Conservation (phyloP, 2,888 invertebrate species). For the Himalopsyche kuldschensis region DNA sequence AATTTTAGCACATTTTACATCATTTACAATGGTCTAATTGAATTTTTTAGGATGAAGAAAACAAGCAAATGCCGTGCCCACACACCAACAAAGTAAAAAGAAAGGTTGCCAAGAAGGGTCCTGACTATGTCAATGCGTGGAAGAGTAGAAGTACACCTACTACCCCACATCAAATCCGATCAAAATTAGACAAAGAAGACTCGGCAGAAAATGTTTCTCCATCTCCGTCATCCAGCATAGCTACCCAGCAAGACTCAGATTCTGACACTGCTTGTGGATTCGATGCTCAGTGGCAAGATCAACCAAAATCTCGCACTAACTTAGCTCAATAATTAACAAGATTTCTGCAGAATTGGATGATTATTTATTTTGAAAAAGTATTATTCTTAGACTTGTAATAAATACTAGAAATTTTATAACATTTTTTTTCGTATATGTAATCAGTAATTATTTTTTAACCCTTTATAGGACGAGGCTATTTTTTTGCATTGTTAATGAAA, state of each 20-base stretch:
- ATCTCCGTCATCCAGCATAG: constrained; percentile 49
- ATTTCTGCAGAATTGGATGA: too few relatives aligned
- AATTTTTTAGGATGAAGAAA: constrained; percentile 56
- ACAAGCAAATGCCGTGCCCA: constrained; percentile 73
- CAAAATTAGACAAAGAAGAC: constrained; percentile 42
- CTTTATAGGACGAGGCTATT: too few relatives aligned
- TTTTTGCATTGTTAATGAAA: too few relatives aligned
- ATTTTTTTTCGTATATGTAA: too few relatives aligned
- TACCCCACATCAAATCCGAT: constrained; percentile 65
- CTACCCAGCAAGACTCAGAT: constrained; percentile 70
- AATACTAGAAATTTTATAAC: too few relatives aligned
- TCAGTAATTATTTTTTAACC: too few relatives aligned
- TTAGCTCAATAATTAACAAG: neutral
- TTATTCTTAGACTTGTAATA: too few relatives aligned
- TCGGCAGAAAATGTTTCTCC: constrained; percentile 44
- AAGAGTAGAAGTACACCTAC: constrained; percentile 67
- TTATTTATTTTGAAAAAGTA: too few relatives aligned
- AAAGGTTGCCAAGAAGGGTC: constrained; percentile 48
- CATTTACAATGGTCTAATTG: neutral
- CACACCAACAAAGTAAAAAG: constrained; percentile 70
- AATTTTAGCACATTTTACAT: neutral
- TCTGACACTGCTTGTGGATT: constrained; percentile 89
- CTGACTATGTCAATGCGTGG: constrained; percentile 39
- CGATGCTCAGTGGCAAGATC: constrained; percentile 68
- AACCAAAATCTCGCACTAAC: neutral